Conservation (phyloP, 2,888 invertebrate genomes). For the Pteria penguin region DNA sequence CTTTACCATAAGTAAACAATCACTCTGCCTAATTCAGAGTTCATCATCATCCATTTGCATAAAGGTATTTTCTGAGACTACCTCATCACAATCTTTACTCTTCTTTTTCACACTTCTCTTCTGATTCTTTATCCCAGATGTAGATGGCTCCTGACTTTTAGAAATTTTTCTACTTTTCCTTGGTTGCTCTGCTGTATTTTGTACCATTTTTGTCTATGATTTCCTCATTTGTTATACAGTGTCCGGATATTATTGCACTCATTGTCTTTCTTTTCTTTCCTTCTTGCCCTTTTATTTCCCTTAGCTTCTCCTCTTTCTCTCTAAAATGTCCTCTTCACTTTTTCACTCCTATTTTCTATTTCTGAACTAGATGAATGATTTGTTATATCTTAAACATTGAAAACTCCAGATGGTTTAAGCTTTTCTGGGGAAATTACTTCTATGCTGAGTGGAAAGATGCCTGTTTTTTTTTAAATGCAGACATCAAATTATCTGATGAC, state of each 20-base stretch:
- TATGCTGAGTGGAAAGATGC: neutral
- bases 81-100: no score
- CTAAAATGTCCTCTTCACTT: neutral
- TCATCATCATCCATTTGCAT: no score
- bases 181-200: neutral
- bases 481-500: slow-evolving; percentile 26
- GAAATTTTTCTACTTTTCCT: neutral
- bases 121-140: no score
- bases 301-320: neutral
- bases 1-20: no score
- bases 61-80: no score
- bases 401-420: no score
- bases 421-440: no score
- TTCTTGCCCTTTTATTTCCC: neutral
- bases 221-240: no score
- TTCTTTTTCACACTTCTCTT: no score
- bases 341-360: neutral
- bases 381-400: neutral
- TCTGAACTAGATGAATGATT: neutral
- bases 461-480: slow-evolving; percentile 26
- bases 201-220: no score
- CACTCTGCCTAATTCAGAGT: no score
- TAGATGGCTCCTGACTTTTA: no score
- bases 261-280: slow-evolving; percentile 4
- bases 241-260: neutral